phyloP scores from a whole-genome alignment of 2,797 vertebrate species.

The Myotis findleyi region DNA sequence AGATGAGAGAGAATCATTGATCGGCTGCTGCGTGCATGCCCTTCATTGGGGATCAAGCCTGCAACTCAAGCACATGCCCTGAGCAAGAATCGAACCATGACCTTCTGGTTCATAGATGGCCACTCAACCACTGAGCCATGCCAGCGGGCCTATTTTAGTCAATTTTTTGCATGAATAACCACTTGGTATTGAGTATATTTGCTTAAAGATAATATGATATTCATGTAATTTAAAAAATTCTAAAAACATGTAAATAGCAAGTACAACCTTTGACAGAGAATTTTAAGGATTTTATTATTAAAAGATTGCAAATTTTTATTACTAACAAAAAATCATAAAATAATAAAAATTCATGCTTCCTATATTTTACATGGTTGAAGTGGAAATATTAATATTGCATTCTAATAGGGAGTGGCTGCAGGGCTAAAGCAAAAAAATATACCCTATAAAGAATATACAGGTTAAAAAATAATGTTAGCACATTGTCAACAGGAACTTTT shows the following conservation, averaged over 20 bases:
- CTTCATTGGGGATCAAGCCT: too few relatives aligned
- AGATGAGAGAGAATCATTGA: too few relatives aligned
- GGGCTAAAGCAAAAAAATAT: not conserved
- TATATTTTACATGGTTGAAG: not conserved
- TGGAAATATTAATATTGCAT: not conserved
- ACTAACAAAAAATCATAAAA: conserved; percentile 38
- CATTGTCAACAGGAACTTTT: not conserved
- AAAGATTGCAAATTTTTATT: not conserved
- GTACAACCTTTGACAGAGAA: conserved; percentile 31
- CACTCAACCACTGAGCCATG: too few relatives aligned
- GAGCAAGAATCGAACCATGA: too few relatives aligned
- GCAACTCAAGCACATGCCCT: too few relatives aligned
- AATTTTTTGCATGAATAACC: not conserved
- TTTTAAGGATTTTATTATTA: conserved; percentile 36
- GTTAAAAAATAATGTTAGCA: not conserved
- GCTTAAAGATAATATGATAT: not conserved
- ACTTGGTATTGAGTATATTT: not conserved
- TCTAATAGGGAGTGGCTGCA: not conserved
- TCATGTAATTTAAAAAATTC: not conserved
- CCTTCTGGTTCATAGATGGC: too few relatives aligned
- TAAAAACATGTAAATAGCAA: conserved; percentile 1
- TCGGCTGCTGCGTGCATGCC: too few relatives aligned
- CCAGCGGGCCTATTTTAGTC: not conserved
- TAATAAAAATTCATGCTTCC: not conserved
- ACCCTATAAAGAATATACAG: not conserved